phyloP scores from a whole-genome alignment of 2,797 vertebrate genomes.

The Sparidentex hasta region DNA sequence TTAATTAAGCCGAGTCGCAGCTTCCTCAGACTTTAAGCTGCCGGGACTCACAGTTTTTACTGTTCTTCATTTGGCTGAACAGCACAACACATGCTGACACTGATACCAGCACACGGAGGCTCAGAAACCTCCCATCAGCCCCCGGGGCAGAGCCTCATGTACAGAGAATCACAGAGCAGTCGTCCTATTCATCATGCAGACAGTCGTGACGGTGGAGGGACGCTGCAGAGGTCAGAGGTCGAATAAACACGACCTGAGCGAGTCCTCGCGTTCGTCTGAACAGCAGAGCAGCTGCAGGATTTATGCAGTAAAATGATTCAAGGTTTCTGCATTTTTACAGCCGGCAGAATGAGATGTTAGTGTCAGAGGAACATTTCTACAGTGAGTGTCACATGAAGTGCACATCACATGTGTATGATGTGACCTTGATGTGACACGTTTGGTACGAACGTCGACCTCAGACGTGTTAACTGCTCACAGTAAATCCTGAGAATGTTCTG shows the following conservation, averaged over 20 bases:
- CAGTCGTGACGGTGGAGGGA: background rate
- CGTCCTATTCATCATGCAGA: slow-evolving; percentile 4
- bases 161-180: background rate
- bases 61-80: background rate
- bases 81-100: background rate
- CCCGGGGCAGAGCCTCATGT: background rate
- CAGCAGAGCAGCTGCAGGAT: background rate
- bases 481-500: too few species aligned
- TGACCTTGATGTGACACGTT: too few species aligned
- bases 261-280: background rate
- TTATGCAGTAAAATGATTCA: background rate
- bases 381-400: too few species aligned
- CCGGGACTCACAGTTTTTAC: slow-evolving; percentile 19
- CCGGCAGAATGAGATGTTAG: too few species aligned
- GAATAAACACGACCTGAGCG: background rate
- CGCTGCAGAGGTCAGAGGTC: slow-evolving; percentile 28
- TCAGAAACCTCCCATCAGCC: slow-evolving; percentile 29
- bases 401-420: too few species aligned
- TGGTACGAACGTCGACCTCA: too few species aligned
- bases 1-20: slow-evolving; percentile 33
- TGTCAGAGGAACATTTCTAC: too few species aligned
- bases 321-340: slow-evolving; percentile 1
- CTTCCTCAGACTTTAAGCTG: background rate
- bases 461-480: too few species aligned
- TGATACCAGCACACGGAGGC: background rate